phyloP scores from a whole-genome alignment of 2,113 vertebrate species.

The Nothobranchius kuhntae region DNA sequence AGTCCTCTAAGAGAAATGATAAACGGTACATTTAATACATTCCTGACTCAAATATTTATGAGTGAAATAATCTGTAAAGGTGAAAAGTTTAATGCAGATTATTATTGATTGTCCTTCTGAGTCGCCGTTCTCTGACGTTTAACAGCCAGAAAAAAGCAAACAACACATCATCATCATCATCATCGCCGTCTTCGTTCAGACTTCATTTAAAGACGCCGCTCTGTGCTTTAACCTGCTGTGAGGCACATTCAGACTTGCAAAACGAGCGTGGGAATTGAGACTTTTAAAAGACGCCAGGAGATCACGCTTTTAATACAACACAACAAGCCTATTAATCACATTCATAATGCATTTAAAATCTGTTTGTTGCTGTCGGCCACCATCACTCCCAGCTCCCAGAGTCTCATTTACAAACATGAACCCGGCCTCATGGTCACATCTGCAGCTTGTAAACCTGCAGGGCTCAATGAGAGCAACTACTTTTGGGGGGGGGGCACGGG shows the following conservation, averaged over 20 bases:
- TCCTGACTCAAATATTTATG: background rate
- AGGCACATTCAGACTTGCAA: slow-evolving; percentile 23
- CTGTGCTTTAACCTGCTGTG: slow-evolving; percentile 28
- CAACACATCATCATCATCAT: slow-evolving; percentile 33
- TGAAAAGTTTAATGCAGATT: slow-evolving; percentile 21
- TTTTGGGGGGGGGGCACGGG: background rate
- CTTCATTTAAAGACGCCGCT: slow-evolving; percentile 31
- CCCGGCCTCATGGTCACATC: slow-evolving; percentile 1
- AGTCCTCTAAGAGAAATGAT: too few species aligned
- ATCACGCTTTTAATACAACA: slow-evolving; percentile 33
- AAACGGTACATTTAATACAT: too few species aligned
- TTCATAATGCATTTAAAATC: slow-evolving; percentile 29
- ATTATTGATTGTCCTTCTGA: slow-evolving; percentile 18
- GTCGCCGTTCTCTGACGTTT: slow-evolving; percentile 22
- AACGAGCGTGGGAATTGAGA: slow-evolving; percentile 47
- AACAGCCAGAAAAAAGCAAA: slow-evolving; percentile 29
- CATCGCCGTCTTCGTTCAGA: slow-evolving; percentile 27
- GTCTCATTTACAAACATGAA: slow-evolving; percentile 17
- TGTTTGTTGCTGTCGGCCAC: slow-evolving; percentile 15
- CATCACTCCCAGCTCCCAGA: slow-evolving; percentile 7
- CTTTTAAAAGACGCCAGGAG: slow-evolving; percentile 36
- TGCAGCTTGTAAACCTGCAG: slow-evolving; percentile 7
- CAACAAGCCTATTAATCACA: slow-evolving; percentile 37
- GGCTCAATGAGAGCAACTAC: background rate
- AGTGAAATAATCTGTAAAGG: slow-evolving; percentile 14